Evolutionary conservation across 2,113 vertebrate species (phyloP).

Genomic region (Melospiza melodia): DNA sequence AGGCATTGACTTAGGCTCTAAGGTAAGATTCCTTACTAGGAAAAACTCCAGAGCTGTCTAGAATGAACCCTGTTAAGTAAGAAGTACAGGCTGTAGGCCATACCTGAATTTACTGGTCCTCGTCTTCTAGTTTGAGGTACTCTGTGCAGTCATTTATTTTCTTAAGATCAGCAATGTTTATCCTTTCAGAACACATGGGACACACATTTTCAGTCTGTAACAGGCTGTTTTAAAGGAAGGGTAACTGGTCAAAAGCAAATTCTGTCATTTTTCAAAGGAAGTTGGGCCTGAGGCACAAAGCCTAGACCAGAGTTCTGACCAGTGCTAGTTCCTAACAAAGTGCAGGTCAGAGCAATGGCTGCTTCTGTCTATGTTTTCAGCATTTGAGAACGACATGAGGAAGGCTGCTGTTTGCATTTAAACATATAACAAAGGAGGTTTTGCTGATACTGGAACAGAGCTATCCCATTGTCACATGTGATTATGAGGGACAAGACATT

Average conservation of each 20-base stretch:
- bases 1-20: neutral
- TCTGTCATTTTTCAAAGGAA: neutral
- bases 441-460: neutral
- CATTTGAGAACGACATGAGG: neutral
- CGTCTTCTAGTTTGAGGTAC: conserved; percentile 79
- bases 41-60: rapidly evolving
- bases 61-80: neutral
- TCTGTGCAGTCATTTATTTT: conserved; percentile 81
- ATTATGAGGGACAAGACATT: neutral
- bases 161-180: conserved; percentile 77
- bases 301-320: neutral
- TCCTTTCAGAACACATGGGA: conserved; percentile 91
- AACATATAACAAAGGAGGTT: rapidly evolving
- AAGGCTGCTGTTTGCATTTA: neutral
- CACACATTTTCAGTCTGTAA: conserved; percentile 85
- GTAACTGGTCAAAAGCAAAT: neutral
- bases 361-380: neutral
- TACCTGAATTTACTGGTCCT: conserved; percentile 70
- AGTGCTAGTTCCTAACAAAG: no score
- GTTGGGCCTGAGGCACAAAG: neutral
- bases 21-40: no score
- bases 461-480: rapidly evolving
- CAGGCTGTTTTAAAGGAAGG: conserved; percentile 75
- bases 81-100: neutral
- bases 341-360: neutral